Evolutionary conservation across 2,797 vertebrate species (phyloP), one percentile per base, ranked within the genome.

Genomic region (Craterocephalus amniculus): DNA sequence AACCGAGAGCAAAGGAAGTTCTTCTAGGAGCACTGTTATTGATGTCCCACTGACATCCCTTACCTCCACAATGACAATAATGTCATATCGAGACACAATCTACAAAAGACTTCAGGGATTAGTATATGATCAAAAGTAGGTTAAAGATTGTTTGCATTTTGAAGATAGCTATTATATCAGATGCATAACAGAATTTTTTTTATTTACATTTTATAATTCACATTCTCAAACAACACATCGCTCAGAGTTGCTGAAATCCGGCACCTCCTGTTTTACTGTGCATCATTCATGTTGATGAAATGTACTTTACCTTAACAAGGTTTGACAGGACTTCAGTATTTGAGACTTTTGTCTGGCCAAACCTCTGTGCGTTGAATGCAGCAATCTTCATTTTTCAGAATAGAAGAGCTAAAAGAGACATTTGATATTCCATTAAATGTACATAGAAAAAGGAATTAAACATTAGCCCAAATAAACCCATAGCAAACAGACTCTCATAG

Each of bases 1-100:
- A 0, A 9, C 16, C 48, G 0, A 29, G 7, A 2, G 66, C 6
- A 64, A n/a, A n/a, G n/a, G n/a, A n/a, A 94, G 67, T 69, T 92
- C 88, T 6, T 80, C 38, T 43, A 92, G 1, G 8, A 94, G 67
- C 4, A 59, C 11, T 72, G 61, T 63, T 1, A 91, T 79, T 14
- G 92, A 87, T 3, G 26, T 52, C 43, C 87, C 89, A 1, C 71
- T 91, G 20, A 80, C 64, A 62, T 94, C 93, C 64, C 84, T 82
- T 40, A 92, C 91, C 72, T 92, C 91, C 58, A 93, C 65, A 31
- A 93, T 89, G 40, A 93, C 1, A 32, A 91, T 88, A 43, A 92
- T 89, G 71, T 94, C 90, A 43, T 94, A 94, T 26, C 79, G 77
- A 34, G 86, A 91, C 45, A 89, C 87, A 58, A 93, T 92, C 91